phyloP scores from a whole-genome alignment of 2,797 vertebrate genomes.

The Gorsachius magnificus region DNA sequence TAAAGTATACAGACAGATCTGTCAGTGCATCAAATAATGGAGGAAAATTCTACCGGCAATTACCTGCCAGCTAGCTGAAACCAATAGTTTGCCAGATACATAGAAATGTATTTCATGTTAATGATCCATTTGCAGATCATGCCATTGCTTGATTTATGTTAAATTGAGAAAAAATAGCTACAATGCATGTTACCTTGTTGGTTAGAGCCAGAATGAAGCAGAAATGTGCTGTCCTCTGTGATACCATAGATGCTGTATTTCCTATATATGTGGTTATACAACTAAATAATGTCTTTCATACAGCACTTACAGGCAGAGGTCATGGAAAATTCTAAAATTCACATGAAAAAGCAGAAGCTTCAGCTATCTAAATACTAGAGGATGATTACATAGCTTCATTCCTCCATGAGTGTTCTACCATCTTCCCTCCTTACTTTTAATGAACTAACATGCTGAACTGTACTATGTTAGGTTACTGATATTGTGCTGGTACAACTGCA shows the following conservation, averaged over 20 bases:
- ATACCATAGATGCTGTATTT: neutral
- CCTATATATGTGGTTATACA: neutral
- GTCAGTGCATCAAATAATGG: neutral
- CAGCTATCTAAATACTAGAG: neutral
- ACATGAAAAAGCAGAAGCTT: neutral
- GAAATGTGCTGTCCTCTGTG: neutral
- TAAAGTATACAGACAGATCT: neutral
- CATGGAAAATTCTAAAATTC: neutral
- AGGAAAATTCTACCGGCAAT: neutral
- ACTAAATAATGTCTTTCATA: neutral
- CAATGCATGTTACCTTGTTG: neutral
- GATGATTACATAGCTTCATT: neutral
- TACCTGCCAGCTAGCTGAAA: neutral
- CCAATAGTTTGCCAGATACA: neutral
- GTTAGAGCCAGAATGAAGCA: neutral
- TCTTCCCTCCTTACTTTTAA: neutral
- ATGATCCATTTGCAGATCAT: neutral
- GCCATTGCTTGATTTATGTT: neutral
- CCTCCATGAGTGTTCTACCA: neutral
- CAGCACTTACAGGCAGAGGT: neutral
- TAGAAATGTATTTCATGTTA: neutral
- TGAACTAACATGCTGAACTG: neutral
- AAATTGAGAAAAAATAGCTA: neutral
- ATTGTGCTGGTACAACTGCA: neutral
- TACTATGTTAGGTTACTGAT: neutral